Percentiles rank a stretch among this genome's conserved stretches.
Evolutionary conservation across 1,140 invertebrate species (phyloP).

Genomic region (Drosophila arizonae): DNA sequence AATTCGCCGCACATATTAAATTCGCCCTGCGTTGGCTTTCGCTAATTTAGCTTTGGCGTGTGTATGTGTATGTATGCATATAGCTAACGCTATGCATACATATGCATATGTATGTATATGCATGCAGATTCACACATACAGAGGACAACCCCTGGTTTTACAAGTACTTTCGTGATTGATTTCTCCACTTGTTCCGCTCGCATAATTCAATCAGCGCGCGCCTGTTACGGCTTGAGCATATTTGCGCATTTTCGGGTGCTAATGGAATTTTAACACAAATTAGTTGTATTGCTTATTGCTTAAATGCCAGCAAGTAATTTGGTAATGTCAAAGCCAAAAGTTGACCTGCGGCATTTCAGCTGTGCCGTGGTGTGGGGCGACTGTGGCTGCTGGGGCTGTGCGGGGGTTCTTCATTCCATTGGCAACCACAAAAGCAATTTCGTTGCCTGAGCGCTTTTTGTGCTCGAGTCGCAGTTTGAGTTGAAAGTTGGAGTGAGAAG

Average conservation of each 20-base stretch:
- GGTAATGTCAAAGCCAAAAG: slow-evolving; percentile 46
- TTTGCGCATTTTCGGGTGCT: slow-evolving; percentile 43
- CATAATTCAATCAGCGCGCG: slow-evolving; percentile 3
- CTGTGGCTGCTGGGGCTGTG: neutral
- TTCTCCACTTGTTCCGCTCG: neutral
- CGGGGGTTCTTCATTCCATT: neutral
- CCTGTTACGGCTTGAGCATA: neutral
- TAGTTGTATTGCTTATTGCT: slow-evolving; percentile 68
- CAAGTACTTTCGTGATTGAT: neutral
- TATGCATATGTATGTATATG: neutral
- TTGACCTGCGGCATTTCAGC: slow-evolving; percentile 34
- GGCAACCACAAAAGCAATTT: slow-evolving; percentile 47
- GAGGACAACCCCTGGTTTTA: neutral
- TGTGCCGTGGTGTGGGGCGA: too few species aligned
- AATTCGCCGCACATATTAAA: neutral
- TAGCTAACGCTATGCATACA: too few species aligned
- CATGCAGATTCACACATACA: neutral
- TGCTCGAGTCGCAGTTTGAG: slow-evolving; percentile 6
- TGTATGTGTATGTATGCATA: too few species aligned
- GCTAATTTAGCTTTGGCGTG: neutral
- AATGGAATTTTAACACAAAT: slow-evolving; percentile 76
- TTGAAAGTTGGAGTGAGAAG: neutral
- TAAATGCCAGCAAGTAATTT: slow-evolving; percentile 57
- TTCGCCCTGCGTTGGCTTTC: neutral
- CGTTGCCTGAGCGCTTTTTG: slow-evolving; percentile 3